Evolutionary conservation across 2,113 vertebrate species (phyloP).

Genomic region (Ciconia maguari): DNA sequence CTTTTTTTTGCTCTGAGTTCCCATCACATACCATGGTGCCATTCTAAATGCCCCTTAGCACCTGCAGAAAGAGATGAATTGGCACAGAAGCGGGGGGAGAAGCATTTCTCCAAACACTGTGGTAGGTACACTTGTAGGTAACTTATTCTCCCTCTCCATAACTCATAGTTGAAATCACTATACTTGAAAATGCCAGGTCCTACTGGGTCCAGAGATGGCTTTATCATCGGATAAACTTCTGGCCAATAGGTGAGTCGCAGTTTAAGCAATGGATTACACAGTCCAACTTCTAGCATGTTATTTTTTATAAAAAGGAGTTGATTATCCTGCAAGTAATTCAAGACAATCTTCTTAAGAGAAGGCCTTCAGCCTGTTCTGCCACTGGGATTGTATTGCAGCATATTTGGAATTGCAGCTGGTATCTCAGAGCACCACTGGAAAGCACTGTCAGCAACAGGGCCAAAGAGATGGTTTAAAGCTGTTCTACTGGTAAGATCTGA

Average conservation of each 20-base stretch:
- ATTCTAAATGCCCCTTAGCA: background rate
- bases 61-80: background rate
- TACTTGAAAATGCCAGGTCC: background rate
- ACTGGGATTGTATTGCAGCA: background rate
- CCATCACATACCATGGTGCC: background rate
- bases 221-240: background rate
- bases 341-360: background rate
- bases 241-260: background rate
- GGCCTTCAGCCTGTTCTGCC: background rate
- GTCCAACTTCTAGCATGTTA: background rate
- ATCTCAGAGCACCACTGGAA: background rate
- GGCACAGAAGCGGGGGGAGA: background rate
- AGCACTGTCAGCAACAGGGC: background rate
- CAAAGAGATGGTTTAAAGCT: background rate
- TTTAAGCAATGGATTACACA: background rate
- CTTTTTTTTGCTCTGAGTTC: background rate
- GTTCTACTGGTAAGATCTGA: background rate
- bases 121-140: background rate
- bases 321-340: background rate
- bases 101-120: background rate
- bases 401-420: background rate
- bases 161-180: background rate
- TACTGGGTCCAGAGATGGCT: background rate
- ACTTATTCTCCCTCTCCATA: background rate
- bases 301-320: background rate